These are phyloP conservation scores for Amniataba percoides DNA, from an alignment of 2,797 vertebrate species.

Conservation along the genomic window DNA sequence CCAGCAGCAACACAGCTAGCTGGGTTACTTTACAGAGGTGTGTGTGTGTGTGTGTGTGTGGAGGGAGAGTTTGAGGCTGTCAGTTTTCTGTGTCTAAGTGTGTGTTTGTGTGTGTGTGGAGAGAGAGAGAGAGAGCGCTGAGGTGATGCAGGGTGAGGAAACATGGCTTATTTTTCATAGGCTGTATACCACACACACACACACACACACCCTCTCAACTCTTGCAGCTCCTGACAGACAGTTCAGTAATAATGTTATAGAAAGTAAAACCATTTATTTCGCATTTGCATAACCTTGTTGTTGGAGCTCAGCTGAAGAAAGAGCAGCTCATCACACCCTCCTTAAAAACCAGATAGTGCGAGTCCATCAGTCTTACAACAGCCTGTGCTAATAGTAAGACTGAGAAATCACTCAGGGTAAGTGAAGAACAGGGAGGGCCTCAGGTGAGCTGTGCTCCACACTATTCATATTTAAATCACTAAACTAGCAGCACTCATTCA, in stretches of 20 bases:
- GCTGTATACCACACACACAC: constrained; percentile 1
- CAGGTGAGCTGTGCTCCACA: background rate
- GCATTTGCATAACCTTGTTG: background rate
- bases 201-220: background rate
- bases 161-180: background rate
- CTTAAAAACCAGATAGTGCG: background rate
- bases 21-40: background rate
- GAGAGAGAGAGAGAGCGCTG: background rate
- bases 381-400: background rate
- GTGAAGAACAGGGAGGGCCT: background rate
- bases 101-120: background rate
- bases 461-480: background rate
- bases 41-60: background rate
- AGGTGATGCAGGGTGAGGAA: background rate
- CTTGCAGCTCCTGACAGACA: background rate
- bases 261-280: background rate
- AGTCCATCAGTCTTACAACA: background rate
- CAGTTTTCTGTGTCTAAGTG: background rate
- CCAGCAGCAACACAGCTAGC: constrained; percentile 11
- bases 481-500: background rate
- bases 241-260: too few relatives aligned
- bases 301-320: background rate
- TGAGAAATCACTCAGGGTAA: background rate
- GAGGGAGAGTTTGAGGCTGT: background rate
- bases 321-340: background rate